These are phyloP conservation scores for Anableps anableps DNA, from an alignment of 2,797 vertebrate species.

Conservation along the genomic window DNA sequence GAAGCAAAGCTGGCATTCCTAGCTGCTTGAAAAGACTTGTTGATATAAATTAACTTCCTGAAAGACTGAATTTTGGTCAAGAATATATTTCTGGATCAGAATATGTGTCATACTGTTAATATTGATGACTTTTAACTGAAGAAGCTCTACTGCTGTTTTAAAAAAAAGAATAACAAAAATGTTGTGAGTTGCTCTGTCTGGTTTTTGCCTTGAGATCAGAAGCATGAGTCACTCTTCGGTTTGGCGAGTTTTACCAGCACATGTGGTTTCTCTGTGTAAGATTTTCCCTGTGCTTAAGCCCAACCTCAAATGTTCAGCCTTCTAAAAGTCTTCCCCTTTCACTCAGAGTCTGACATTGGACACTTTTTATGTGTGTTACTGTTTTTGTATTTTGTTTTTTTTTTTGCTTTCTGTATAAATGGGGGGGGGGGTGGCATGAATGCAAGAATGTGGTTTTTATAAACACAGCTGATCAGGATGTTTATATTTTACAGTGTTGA, in stretches of 20 bases:
- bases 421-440: not conserved
- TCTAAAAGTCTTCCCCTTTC: conserved; percentile 6
- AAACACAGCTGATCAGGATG: conserved; percentile 38
- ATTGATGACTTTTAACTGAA: not conserved
- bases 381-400: conserved; percentile 28
- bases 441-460: conserved; percentile 7
- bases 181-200: not conserved
- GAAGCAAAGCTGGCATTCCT: conserved; percentile 4
- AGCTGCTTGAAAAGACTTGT: conserved; percentile 32
- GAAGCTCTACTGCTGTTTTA: not conserved
- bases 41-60: conserved; percentile 16
- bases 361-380: conserved; percentile 11
- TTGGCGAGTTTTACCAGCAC: conserved; percentile 53
- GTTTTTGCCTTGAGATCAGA: conserved; percentile 28
- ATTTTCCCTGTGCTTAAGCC: conserved; percentile 58
- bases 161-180: not conserved
- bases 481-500: conserved; percentile 28
- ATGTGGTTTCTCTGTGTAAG: conserved; percentile 57
- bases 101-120: conserved; percentile 14
- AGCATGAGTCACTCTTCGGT: conserved; percentile 59
- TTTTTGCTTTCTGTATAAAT: not conserved
- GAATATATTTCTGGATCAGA: not conserved
- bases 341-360: not conserved
- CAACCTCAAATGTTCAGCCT: conserved; percentile 15
- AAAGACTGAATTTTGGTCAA: conserved; percentile 27